Conservation (phyloP, 2,113 vertebrate species). For the Mungos mungo region DNA sequence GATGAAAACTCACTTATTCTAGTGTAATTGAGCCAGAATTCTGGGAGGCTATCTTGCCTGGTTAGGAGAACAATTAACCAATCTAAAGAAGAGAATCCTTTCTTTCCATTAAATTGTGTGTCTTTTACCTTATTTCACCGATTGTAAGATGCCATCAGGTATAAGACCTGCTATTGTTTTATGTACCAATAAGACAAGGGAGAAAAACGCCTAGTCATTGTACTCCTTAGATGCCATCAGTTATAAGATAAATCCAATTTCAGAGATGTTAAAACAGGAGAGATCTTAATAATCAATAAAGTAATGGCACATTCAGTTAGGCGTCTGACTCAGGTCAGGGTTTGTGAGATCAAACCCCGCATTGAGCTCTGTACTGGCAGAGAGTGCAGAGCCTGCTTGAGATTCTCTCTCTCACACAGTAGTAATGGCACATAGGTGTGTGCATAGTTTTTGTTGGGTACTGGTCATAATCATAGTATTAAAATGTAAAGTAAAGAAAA, state of each 20-base stretch:
- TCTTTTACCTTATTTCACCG: slow-evolving; percentile 32
- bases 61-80: slow-evolving; percentile 51
- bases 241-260: slow-evolving; percentile 3
- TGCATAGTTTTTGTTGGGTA: background rate
- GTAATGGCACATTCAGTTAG: background rate
- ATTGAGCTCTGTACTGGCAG: too few species aligned
- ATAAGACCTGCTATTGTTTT: slow-evolving; percentile 37
- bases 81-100: slow-evolving; percentile 38
- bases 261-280: background rate
- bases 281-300: background rate
- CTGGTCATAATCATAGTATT: background rate
- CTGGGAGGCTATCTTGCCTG: background rate
- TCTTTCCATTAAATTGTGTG: slow-evolving; percentile 29
- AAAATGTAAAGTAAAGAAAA: slow-evolving; percentile 28
- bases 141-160: background rate
- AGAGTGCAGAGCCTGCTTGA: too few species aligned
- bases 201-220: background rate
- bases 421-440: background rate
- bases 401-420: too few species aligned
- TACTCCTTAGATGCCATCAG: background rate
- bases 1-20: slow-evolving; percentile 60
- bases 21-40: slow-evolving; percentile 54
- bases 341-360: too few species aligned
- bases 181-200: background rate
- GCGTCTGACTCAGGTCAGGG: too few species aligned